Base-by-base conservation (phyloP, 2,113 vertebrate species). In the Crotalus horridus region DNA sequence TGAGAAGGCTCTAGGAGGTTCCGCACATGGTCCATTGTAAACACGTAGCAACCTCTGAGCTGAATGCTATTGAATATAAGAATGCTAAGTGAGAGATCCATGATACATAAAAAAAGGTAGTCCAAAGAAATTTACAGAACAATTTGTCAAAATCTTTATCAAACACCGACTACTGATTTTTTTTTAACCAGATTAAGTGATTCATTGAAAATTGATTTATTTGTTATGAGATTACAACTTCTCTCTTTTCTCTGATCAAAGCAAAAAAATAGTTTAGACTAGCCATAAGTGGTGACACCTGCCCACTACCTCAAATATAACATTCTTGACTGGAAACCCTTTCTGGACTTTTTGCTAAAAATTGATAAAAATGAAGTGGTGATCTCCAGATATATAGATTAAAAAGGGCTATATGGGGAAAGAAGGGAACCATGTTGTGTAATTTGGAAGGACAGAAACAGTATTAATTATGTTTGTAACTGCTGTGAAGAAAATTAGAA, bases 1-100 rank as follows among this genome's bases (percentile, higher is more conserved):
- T 59, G 92, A 21, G 94, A 81, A 92, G 59, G n/a, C n/a, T 89
- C 87, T 59, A 95, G 89, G 58, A 95, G 91, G 92, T 64, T 8
- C 7, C 29, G 29, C 2, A 43, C 91, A 88, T 93, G 23, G 94
- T 95, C 93, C 90, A 88, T 23, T 6, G 0, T 90, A 90, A 89
- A 85, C 23, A 1, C 81, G 39, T 5, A 4, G 29, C 85, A 61
- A 92, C 87, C 88, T 87, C 61, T 95, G 92, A 96, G 64, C 91
- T 94, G 92, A 54, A 7, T 55, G 43, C 43, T 85, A 87, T 51
- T 95, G 81, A 95, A 94, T 59, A 93, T 58, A 90, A 89, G 13
- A 94, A 69, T n/a, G 21, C 88, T 95, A 92, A 93, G 56, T 93
- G 48, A 91, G 13, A 1, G 81, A 13, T 85, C 3, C 26, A 87